Base-by-base conservation (phyloP, 1,140 invertebrate species). In the Nephotettix cincticeps region DNA sequence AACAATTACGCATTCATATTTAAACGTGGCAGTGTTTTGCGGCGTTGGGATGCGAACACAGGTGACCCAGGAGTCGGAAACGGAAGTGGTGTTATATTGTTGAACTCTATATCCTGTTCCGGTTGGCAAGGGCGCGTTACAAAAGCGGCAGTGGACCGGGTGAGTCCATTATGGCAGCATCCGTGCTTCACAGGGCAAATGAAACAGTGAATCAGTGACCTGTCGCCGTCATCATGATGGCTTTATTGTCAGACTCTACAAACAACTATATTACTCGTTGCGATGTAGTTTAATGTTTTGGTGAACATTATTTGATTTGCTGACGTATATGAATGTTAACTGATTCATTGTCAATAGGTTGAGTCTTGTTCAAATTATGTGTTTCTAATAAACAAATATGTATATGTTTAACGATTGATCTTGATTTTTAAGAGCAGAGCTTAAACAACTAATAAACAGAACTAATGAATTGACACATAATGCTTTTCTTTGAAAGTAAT, bases 61-160 rank as follows among this genome's bases (percentile, higher is more conserved):
- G 56, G 56, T 61, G 25, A 61, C 4, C 27, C 4, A 4, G 25
- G n/a, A 61, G 56, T 29, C 23, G 56, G 56, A 61, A 61, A 61
- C 23, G 56, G 56, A 61, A 61, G 56, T 61, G 56, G 56, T 61
- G 56, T 29, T 61, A 61, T 61, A 61, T 61, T 61, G 56, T 61
- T 28, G 56, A n/a, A 61, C 56, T 61, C 56, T 61, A 61, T 61
- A 27, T 61, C 56, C 56, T 21, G 56, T 61, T 61, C 56, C 56
- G 56, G 56, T 9, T 29, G 25, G 56, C 56, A 61, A 61, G 56
- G 56, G 56, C 56, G 23, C 23, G 56, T 27, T 25, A 61, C 56
- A 61, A 61, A 61, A 61, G 56, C 56, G 21, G 23, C 56, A 61
- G 23, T 61, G 56, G 56, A 25, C 56, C 56, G 27, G 21, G 23